Conservation (phyloP, 2,888 invertebrate species). For the Patella pellucida region DNA sequence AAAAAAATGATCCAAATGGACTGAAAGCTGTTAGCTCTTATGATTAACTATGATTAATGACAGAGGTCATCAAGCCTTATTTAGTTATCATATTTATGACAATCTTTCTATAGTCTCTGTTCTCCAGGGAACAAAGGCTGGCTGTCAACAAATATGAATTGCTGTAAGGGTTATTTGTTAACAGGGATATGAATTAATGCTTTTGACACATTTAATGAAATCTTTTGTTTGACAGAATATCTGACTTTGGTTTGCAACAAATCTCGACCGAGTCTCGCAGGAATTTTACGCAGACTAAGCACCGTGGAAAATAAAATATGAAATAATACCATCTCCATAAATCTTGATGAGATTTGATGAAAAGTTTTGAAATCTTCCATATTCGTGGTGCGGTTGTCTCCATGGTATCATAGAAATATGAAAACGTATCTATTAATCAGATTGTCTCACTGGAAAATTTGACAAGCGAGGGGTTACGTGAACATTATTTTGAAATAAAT, state of each 20-base stretch:
- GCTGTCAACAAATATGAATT: too few species aligned
- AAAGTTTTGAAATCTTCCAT: slow-evolving; percentile 10
- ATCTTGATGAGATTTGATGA: not conserved
- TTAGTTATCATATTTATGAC: too few species aligned
- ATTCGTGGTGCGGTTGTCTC: not conserved
- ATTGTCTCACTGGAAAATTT: not conserved
- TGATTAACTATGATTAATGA: too few species aligned
- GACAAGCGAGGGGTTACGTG: not conserved
- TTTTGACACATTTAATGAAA: not conserved
- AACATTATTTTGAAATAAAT: slow-evolving; percentile 1
- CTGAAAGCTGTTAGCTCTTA: too few species aligned
- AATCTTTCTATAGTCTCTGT: too few species aligned
- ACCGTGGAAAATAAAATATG: slow-evolving; percentile 4
- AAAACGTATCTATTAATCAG: slow-evolving; percentile 1
- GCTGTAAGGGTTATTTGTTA: not conserved
- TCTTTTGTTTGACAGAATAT: not conserved
- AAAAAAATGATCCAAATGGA: too few species aligned
- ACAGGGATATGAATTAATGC: not conserved
- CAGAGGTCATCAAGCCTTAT: too few species aligned
- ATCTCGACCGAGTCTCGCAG: not conserved
- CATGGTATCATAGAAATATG: not conserved
- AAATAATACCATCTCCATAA: slow-evolving; percentile 4
- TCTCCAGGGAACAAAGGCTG: too few species aligned
- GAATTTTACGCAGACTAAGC: not conserved
- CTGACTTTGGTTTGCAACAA: not conserved